These are phyloP conservation scores for Lasioglossum pauxillum DNA, from an alignment of 2,888 invertebrate genomes.

Conservation along the genomic window DNA sequence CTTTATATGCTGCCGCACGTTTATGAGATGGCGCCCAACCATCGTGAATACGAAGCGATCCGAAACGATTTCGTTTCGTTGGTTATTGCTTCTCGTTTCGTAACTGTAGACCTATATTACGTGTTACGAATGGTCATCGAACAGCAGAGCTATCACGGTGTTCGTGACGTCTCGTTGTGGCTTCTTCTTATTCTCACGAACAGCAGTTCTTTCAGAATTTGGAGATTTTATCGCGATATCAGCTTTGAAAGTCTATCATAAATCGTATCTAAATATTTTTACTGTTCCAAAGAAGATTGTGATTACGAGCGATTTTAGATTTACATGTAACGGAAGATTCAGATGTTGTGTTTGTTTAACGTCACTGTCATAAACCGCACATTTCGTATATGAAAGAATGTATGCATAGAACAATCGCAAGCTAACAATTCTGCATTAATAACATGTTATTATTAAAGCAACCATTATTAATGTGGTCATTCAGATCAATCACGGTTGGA, in stretches of 20 bases:
- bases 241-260: background rate
- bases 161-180: background rate
- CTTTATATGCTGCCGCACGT: slow-evolving; percentile 72
- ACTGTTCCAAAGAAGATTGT: background rate
- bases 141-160: slow-evolving; percentile 32
- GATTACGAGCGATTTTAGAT: background rate
- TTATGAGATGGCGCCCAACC: slow-evolving; percentile 44
- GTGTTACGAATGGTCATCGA: slow-evolving; percentile 57
- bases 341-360: no score
- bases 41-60: slow-evolving; percentile 68
- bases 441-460: background rate
- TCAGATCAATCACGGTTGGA: background rate
- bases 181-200: background rate
- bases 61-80: slow-evolving; percentile 68
- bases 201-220: background rate
- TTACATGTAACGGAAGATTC: background rate
- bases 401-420: background rate
- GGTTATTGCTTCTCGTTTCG: slow-evolving; percentile 62
- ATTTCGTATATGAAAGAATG: background rate
- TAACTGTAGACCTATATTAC: slow-evolving; percentile 68
- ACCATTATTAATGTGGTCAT: background rate
- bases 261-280: background rate
- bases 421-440: background rate
- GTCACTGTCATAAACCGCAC: no score
- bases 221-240: background rate